Evolutionary conservation across 2,888 invertebrate species (phyloP), one percentile per base, ranked within the genome.

Genomic region (Eurytoma adleriae): DNA sequence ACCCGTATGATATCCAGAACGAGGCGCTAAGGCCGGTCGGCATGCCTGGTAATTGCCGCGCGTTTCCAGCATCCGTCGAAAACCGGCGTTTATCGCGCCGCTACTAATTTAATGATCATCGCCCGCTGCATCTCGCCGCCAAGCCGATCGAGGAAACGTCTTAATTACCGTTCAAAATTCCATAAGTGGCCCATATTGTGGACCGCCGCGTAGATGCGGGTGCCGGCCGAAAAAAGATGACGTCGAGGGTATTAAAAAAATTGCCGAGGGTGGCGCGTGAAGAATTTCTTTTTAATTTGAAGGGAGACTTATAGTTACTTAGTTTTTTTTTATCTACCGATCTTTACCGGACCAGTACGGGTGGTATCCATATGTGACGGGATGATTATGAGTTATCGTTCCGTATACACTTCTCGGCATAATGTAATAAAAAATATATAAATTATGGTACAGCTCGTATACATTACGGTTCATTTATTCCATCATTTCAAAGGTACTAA

Each of bases 81-180:
- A 54, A 48, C n/a, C 69, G 52, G 40, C 50, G 71, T 59, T 72
- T 72, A 78, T 68, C 30, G 54, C 72, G 24, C 10, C 57, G 40
- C n/a, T 66, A 24, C 61, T 70, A 70, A 70, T 75, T 74, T 52
- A 73, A 75, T 70, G 57, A 79, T 69, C 59, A 40, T 16, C 48
- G 16, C 69, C 68, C 30, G 67, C 52, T 50, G 24, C 30, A 13
- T 54, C 54, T 83, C 80, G 77, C 62, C 77, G 84, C 84, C 86
- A 85, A 7, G 30, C 30, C 30, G 30, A 88, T 88, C 86, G 85
- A 85, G 83, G 80, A 84, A 85, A 85, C 79, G 84, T 86, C 84
- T 86, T 87, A 86, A 88, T 86, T 85, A 84, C 84, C 86, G 84
- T 86, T 85, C 84, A 84, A 84, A 87, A 87, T 86, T 84, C 84